phyloP scores from a whole-genome alignment of 2,113 vertebrate genomes.

The Mobula hypostoma region DNA sequence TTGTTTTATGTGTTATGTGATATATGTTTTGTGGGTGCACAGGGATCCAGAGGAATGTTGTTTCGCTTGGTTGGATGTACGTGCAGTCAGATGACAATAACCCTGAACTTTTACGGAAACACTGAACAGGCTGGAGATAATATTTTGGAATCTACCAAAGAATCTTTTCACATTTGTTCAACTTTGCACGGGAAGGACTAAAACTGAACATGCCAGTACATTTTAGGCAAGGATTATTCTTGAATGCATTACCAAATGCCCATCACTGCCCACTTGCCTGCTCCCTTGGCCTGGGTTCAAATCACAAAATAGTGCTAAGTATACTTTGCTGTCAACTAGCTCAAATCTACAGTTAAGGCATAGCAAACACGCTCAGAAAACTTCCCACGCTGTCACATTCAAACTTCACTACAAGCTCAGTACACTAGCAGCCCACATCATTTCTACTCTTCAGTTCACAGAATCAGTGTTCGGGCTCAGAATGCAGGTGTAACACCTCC shows the following conservation, averaged over 20 bases:
- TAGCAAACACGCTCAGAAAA: neutral
- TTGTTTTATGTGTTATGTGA: no score
- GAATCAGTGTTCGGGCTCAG: neutral
- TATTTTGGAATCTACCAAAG: neutral
- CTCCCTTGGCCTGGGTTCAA: no score
- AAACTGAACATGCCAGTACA: neutral
- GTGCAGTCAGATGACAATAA: no score
- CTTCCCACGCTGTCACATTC: no score
- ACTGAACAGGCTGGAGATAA: neutral
- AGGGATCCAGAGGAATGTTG: no score
- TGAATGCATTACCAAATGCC: neutral
- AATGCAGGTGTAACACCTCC: neutral
- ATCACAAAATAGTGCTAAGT: neutral
- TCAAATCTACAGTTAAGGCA: neutral
- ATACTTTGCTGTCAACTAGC: neutral
- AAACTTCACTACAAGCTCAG: neutral
- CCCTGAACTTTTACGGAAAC: no score
- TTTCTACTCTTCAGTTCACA: neutral
- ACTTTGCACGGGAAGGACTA: neutral
- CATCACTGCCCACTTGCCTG: neutral
- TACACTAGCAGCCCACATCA: neutral
- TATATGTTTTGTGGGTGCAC: no score
- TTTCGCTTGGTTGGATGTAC: no score
- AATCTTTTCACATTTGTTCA: neutral
- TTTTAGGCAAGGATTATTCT: neutral